These are phyloP conservation scores for Glyptemys insculpta DNA, from an alignment of 2,797 vertebrate genomes.

Conservation along the genomic window DNA sequence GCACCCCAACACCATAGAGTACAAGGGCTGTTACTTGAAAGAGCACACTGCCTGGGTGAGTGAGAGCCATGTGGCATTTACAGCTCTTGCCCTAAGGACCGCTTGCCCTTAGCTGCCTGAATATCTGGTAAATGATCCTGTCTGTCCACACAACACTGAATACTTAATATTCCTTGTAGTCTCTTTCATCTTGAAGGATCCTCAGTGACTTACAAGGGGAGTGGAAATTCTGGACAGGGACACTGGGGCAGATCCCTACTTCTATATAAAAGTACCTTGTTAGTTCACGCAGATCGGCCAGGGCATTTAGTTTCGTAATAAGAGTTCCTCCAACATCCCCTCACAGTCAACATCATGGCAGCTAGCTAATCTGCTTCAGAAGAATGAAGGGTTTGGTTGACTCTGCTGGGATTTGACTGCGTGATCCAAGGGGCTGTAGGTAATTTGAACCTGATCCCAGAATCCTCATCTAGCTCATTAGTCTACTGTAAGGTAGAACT, in stretches of 20 bases:
- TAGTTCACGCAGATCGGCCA: background rate
- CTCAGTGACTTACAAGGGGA: background rate
- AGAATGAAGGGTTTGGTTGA: background rate
- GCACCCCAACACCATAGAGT: conserved; percentile 98
- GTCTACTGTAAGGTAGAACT: background rate
- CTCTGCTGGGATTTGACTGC: background rate
- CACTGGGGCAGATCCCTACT: background rate
- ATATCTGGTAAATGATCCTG: background rate
- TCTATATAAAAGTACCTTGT: background rate
- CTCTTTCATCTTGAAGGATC: background rate
- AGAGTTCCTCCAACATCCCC: background rate
- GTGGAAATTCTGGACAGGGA: background rate
- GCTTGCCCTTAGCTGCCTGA: fast-evolving
- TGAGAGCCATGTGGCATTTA: background rate
- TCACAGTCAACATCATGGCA: background rate
- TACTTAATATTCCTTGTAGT: background rate
- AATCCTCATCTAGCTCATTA: background rate
- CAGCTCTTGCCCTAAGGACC: background rate
- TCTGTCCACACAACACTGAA: background rate
- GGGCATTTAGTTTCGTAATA: background rate
- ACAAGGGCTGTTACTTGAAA: conserved; percentile 99
- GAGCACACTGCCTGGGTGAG: conserved; percentile 98
- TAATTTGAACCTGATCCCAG: background rate
- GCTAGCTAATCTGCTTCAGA: background rate
- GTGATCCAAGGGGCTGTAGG: background rate